A percentile compares a stretch with the other conserved stretches of the same genome.
Conservation (phyloP, 2,113 vertebrate species). For the Chlorocebus sabaeus region DNA sequence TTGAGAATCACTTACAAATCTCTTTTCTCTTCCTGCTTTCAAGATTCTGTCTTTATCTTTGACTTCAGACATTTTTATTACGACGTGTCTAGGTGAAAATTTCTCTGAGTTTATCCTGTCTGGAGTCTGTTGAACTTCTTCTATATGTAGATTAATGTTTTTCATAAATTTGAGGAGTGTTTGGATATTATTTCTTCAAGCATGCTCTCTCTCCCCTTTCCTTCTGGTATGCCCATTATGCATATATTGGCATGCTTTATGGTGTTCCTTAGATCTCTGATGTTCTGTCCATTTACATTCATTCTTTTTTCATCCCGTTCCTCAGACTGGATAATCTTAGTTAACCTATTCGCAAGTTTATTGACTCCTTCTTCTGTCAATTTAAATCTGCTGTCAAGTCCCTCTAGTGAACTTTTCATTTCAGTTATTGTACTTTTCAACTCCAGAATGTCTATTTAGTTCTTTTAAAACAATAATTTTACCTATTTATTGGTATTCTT, state of each 20-base stretch:
- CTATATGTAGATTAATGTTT: background rate
- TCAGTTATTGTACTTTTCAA: background rate
- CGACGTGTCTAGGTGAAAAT: background rate
- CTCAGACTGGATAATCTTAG: background rate
- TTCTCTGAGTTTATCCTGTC: background rate
- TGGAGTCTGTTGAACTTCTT: background rate
- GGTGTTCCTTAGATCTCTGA: background rate
- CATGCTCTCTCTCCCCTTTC: background rate
- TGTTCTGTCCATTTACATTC: background rate
- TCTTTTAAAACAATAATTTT: background rate
- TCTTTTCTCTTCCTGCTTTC: slow-evolving; percentile 24
- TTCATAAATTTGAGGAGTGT: background rate
- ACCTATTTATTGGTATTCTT: background rate
- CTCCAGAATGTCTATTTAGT: background rate
- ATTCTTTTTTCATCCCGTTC: background rate
- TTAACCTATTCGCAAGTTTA: background rate
- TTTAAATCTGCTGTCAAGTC: background rate
- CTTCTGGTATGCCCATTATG: background rate
- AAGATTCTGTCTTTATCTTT: background rate
- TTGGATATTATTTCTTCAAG: background rate
- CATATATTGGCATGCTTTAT: background rate
- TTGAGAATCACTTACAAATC: background rate
- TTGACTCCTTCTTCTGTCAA: background rate
- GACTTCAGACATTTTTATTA: background rate
- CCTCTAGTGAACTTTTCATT: background rate